Evolutionary conservation across 2,113 vertebrate species (phyloP).

Genomic region (Antennarius striatus): DNA sequence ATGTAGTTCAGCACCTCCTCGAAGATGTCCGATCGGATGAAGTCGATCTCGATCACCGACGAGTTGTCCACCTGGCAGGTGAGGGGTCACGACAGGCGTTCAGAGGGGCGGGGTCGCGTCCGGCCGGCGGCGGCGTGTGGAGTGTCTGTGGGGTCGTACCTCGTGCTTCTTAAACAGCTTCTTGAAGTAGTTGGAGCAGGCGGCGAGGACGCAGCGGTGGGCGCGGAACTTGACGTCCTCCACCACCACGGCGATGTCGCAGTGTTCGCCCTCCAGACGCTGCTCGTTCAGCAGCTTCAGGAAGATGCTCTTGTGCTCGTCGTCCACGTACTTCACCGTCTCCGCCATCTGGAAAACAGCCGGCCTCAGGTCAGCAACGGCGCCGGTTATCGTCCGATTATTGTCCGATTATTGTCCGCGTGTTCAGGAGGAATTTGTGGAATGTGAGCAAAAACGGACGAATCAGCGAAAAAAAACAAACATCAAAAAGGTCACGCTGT

Average conservation of each 20-base stretch:
- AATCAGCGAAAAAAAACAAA: no score
- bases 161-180: constrained; percentile 98
- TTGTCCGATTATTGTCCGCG: no score
- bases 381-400: no score
- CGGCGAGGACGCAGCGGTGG: constrained; percentile 94
- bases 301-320: constrained; percentile 95
- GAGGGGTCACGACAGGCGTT: neutral
- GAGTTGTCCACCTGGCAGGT: constrained; percentile 86
- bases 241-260: constrained; percentile 96
- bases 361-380: neutral
- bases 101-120: neutral
- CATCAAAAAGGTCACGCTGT: no score
- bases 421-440: no score
- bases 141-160: neutral
- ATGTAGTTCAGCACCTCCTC: constrained; percentile 98
- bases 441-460: no score
- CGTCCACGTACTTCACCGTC: constrained; percentile 97
- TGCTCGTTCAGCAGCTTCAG: constrained; percentile 96
- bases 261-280: constrained; percentile 94
- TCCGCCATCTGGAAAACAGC: constrained; percentile 86
- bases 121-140: neutral
- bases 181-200: constrained; percentile 98
- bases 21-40: constrained; percentile 95
- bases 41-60: constrained; percentile 97
- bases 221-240: constrained; percentile 97